These are phyloP conservation scores for Mustelus asterias DNA, from an alignment of 2,113 vertebrate genomes.

Conservation along the genomic window DNA sequence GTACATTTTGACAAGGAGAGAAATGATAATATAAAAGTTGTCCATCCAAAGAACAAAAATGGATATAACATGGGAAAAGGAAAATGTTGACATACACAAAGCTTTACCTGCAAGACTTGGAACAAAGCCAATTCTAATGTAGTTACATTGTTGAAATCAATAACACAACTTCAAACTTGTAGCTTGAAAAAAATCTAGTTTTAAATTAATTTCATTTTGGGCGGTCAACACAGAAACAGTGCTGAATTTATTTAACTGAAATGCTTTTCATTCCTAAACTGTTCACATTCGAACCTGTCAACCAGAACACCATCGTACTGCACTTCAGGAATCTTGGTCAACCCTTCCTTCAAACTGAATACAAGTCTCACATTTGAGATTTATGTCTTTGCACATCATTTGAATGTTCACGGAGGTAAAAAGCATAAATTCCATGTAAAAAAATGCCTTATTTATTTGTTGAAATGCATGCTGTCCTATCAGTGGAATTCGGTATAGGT, in stretches of 20 bases:
- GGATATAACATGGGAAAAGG: neutral
- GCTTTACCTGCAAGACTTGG: neutral
- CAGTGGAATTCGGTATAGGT: constrained; percentile 10
- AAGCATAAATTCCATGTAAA: neutral
- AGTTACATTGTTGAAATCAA: neutral
- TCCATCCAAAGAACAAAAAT: neutral
- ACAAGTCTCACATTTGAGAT: constrained; percentile 16
- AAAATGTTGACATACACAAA: neutral
- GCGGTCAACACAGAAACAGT: neutral
- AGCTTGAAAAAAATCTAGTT: neutral
- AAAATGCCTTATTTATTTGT: constrained; percentile 4
- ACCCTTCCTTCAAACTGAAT: neutral
- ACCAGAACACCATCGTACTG: neutral
- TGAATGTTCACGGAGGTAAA: constrained; percentile 29
- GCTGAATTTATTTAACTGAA: neutral
- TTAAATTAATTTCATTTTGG: constrained; percentile 28
- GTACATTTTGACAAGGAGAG: neutral
- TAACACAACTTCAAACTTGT: neutral
- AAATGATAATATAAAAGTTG: neutral
- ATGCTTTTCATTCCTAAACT: constrained; percentile 1
- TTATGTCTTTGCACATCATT: constrained; percentile 31
- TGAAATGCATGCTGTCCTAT: neutral
- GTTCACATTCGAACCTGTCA: constrained; percentile 13
- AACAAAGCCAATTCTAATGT: neutral
- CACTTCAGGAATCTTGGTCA: neutral